Evolutionary conservation across 2,888 invertebrate species (phyloP), one percentile per base, ranked within the genome.

Genomic region (Drosophila kuntzei): DNA sequence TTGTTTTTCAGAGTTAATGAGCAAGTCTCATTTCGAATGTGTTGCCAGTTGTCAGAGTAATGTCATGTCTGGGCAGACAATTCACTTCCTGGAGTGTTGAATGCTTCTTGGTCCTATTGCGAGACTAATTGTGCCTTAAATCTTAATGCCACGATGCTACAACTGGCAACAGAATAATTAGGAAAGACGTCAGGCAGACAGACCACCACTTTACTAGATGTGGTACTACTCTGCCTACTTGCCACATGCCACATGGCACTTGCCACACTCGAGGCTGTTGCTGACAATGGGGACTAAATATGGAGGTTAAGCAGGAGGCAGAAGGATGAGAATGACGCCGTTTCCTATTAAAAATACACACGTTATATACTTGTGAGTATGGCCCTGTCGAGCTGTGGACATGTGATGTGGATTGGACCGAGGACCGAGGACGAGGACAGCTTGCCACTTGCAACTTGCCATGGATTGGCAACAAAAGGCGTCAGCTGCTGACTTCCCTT

Each of bases 401-500:
- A 22, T 50, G 70, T 29, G 20, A 59, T 60, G 54, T 58, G 54
- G n/a, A 29, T 64, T 16, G 46, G 29, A 53, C 37, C 14, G 7
- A 47, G 43, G 27, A 32, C 20, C 20, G 32, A 9, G 8, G 39
- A 29, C 37, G 46, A 53, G 46, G 39, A 50, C 12, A 49, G 14
- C 9, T 57, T 34, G 46, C 22, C 37, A 16, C 41, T 43, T 29
- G 53, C 53, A 55, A 16, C 36, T 58, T 20, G 46, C 25, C 50
- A 51, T 59, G 58, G 44, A 72, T 73, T 73, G 74, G 62, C 74
- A 67, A 77, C 75, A 75, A 75, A 69, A 74, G 79, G 67, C 79
- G 72, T 76, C 72, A 79, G 60, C 72, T 67, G 63, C 43, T 64
- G 81, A 70, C 87, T 87, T 87, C 80, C 66, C 81, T 79, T 87